Conservation (phyloP, 2,113 vertebrate genomes). For the Drymodes brunneopygia region DNA sequence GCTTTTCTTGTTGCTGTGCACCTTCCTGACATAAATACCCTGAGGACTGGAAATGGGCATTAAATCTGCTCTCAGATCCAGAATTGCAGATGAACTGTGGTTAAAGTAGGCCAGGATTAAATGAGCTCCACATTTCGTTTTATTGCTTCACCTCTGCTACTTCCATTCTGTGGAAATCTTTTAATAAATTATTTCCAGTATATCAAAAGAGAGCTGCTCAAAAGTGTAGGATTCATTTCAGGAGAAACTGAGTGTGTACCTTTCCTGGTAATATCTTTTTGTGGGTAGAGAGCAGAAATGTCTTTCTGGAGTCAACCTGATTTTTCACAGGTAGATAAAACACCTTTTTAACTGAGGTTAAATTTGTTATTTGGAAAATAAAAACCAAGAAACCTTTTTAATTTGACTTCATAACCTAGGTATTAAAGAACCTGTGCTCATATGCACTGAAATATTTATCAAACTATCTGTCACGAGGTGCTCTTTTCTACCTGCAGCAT, state of each 20-base stretch:
- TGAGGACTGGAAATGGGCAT: not conserved
- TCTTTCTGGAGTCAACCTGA: not conserved
- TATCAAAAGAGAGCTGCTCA: not conserved
- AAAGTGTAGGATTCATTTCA: not conserved
- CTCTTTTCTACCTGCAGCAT: not conserved
- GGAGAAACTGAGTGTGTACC: not conserved
- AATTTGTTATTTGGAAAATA: not conserved
- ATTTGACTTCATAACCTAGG: not conserved
- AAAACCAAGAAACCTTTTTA: not conserved
- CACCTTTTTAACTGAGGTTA: not conserved
- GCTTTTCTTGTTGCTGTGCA: not conserved
- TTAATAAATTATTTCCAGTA: not conserved
- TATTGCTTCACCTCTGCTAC: not conserved
- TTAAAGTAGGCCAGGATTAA: not conserved
- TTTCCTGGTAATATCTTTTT: not conserved
- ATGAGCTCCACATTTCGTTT: not conserved
- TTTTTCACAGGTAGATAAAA: not conserved
- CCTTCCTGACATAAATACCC: not conserved
- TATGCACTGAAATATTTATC: not conserved
- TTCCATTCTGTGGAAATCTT: not conserved
- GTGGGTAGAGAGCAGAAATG: not conserved
- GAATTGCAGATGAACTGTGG: not conserved
- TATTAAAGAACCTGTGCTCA: not conserved
- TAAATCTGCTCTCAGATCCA: not conserved
- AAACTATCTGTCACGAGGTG: not conserved